Conservation (phyloP, 2,797 vertebrate genomes). For the Acipenser oxyrinchus region DNA sequence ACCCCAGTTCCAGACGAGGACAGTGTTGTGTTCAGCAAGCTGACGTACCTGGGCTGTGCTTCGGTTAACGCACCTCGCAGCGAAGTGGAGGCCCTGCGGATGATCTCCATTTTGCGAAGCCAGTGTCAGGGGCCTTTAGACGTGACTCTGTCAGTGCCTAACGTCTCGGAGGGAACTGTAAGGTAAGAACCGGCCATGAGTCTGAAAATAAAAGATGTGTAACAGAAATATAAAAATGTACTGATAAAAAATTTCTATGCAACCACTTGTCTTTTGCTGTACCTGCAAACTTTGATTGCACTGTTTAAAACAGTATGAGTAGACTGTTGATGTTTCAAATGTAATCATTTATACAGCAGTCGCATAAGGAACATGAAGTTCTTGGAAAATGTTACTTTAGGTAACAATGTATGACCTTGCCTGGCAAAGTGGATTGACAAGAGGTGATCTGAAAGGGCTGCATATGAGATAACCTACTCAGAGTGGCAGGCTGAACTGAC, state of each 20-base stretch:
- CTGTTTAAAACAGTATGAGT: too few species aligned
- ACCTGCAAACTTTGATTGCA: too few species aligned
- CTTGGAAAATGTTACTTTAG: background rate
- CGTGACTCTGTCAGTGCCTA: conserved; percentile 91
- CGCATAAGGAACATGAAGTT: too few species aligned
- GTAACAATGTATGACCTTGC: background rate
- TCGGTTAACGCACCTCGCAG: conserved; percentile 95
- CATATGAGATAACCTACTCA: background rate
- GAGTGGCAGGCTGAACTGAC: background rate
- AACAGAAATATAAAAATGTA: too few species aligned
- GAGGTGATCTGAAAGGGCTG: background rate
- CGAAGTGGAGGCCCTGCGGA: conserved; percentile 90
- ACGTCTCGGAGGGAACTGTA: conserved; percentile 92
- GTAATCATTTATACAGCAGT: too few species aligned
- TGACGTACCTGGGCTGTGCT: conserved; percentile 93
- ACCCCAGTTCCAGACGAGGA: conserved; percentile 88
- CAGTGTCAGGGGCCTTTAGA: conserved; percentile 89
- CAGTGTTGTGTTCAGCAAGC: conserved; percentile 95
- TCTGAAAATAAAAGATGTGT: too few species aligned
- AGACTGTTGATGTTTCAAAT: too few species aligned
- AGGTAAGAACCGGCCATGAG: conserved; percentile 55
- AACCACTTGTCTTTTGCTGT: too few species aligned
- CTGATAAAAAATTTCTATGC: too few species aligned
- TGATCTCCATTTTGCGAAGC: conserved; percentile 91
- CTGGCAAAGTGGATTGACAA: background rate